Evolutionary conservation across 2,113 vertebrate genomes (phyloP).

Genomic region (Phaethon lepturus): DNA sequence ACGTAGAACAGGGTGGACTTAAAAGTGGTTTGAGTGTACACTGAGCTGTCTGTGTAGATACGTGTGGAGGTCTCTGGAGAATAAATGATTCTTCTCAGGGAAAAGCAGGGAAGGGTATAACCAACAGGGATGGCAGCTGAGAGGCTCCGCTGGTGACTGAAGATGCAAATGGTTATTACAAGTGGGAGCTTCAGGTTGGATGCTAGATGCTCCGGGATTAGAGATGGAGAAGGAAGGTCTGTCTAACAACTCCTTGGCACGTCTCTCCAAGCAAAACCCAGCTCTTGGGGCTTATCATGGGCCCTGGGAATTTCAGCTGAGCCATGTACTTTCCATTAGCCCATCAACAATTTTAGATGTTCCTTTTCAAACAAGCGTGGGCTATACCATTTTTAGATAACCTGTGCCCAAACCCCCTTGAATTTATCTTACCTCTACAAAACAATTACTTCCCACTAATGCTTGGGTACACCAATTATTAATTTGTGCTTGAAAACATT

Average conservation of each 20-base stretch:
- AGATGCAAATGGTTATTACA: background rate
- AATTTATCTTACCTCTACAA: background rate
- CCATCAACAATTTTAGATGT: background rate
- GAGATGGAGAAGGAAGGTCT: background rate
- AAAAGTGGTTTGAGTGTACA: background rate
- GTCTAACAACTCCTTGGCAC: background rate
- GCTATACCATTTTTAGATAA: background rate
- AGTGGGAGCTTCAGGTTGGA: background rate
- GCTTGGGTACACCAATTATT: background rate
- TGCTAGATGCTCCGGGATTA: rapidly evolving
- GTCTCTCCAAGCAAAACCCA: background rate
- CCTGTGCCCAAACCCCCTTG: background rate
- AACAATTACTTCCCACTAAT: constrained; percentile 19
- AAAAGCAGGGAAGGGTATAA: background rate
- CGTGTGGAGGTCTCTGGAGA: background rate
- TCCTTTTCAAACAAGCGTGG: background rate
- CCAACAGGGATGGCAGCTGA: background rate
- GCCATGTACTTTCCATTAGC: background rate
- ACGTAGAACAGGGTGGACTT: background rate
- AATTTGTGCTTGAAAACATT: constrained; percentile 30
- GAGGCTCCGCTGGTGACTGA: background rate
- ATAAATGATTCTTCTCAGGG: background rate
- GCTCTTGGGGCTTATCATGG: background rate
- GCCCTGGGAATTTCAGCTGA: background rate
- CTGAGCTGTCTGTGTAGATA: background rate